Evolutionary conservation across 1,140 invertebrate species (phyloP).

Genomic region (Megathymus violae): DNA sequence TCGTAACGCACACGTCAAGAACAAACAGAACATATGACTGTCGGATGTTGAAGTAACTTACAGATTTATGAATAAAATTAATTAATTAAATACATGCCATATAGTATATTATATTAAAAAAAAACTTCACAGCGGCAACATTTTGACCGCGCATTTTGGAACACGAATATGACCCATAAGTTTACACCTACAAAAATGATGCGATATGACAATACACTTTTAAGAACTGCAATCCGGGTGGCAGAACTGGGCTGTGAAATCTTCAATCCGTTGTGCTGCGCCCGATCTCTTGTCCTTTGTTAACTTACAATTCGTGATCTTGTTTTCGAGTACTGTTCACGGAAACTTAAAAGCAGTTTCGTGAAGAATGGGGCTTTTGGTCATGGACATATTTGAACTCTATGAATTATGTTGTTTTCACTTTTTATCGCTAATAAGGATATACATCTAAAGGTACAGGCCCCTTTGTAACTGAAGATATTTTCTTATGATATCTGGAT

Average conservation of each 20-base stretch:
- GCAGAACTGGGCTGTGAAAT: slow-evolving; percentile 64
- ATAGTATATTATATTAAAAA: too few species aligned
- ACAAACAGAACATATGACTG: too few species aligned
- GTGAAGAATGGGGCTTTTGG: neutral
- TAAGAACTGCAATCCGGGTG: slow-evolving; percentile 58
- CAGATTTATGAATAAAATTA: too few species aligned
- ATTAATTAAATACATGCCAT: too few species aligned
- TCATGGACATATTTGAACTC: neutral
- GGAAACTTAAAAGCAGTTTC: neutral
- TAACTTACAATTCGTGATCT: slow-evolving; percentile 23
- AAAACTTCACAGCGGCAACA: too few species aligned
- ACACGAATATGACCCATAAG: slow-evolving; percentile 35
- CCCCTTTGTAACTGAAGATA: too few species aligned
- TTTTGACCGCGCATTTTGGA: neutral
- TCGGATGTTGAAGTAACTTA: too few species aligned
- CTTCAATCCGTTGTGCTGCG: slow-evolving; percentile 40
- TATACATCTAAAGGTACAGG: too few species aligned
- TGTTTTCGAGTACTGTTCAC: slow-evolving; percentile 19
- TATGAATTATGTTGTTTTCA: too few species aligned
- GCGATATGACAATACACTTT: slow-evolving; percentile 70
- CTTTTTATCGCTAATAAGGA: too few species aligned
- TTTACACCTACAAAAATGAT: slow-evolving; percentile 42
- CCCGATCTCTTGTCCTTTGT: slow-evolving; percentile 24
- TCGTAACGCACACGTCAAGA: too few species aligned
- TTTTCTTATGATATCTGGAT: too few species aligned